A percentile compares a stretch with the other conserved stretches of the same genome.
Evolutionary conservation across 2,797 vertebrate genomes (phyloP).

Genomic region (Eupleurogrammus muticus): DNA sequence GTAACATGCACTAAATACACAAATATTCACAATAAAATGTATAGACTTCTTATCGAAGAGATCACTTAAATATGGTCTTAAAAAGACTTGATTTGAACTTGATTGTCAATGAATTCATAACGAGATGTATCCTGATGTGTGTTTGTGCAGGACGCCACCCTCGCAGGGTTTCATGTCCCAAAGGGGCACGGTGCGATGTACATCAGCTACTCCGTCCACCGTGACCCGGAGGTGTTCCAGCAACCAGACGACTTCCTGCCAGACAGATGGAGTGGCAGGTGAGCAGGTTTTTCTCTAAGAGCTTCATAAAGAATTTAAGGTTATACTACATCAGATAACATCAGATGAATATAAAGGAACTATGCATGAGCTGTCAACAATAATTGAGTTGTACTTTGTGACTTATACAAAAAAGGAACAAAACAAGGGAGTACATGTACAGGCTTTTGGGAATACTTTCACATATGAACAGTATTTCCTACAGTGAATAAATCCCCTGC

Average conservation of each 20-base stretch:
- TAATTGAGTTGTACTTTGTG: too few species aligned
- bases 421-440: not conserved
- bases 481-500: not conserved
- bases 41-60: too few species aligned
- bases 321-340: not conserved
- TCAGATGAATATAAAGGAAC: not conserved
- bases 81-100: too few species aligned
- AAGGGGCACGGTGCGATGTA: conserved; percentile 67
- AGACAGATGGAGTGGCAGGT: conserved; percentile 76
- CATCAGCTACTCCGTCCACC: conserved; percentile 70
- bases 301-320: not conserved
- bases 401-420: too few species aligned
- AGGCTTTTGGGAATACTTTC: not conserved
- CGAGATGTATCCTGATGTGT: not conserved
- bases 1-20: too few species aligned
- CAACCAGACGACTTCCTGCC: conserved; percentile 75
- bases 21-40: too few species aligned
- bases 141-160: conserved; percentile 68
- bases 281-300: conserved; percentile 27
- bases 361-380: not conserved
- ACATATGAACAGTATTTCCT: not conserved
- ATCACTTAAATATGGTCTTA: too few species aligned
- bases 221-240: conserved; percentile 76
- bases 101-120: not conserved
- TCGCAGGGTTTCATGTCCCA: conserved; percentile 66